These are phyloP conservation scores for Chrysogorgia sp. DNA, from an alignment of 92 coral and sea anemone species.

Conservation along the genomic window DNA sequence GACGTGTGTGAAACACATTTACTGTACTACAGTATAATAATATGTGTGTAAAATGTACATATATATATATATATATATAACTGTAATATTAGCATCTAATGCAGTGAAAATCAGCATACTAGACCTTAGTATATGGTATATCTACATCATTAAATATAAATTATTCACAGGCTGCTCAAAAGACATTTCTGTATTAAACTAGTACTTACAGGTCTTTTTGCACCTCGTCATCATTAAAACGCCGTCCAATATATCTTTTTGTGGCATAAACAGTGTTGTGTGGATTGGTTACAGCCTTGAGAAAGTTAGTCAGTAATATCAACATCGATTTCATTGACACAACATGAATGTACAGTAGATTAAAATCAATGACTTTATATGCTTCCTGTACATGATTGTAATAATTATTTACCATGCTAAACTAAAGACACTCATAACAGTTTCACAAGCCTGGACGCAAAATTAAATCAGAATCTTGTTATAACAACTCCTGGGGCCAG, in stretches of 20 bases:
- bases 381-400: too few species aligned
- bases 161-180: not conserved
- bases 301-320: not conserved
- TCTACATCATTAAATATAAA: not conserved
- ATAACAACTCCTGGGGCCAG: too few species aligned
- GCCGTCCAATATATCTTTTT: constrained; percentile 92
- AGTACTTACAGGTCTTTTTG: constrained; percentile 72
- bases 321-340: not conserved
- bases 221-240: constrained; percentile 84
- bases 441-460: too few species aligned
- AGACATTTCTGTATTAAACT: not conserved
- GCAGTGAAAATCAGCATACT: too few species aligned
- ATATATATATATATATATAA: too few species aligned
- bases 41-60: too few species aligned
- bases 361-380: not conserved
- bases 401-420: too few species aligned
- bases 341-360: not conserved
- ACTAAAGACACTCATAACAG: too few species aligned
- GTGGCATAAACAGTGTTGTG: constrained; percentile 92
- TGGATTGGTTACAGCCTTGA: constrained; percentile 91
- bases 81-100: too few species aligned
- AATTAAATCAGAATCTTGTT: too few species aligned
- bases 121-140: not conserved
- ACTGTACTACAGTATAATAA: too few species aligned
- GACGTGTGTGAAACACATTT: too few species aligned